Conservation (phyloP, 2,888 invertebrate genomes). For the Rhingia rostrata region DNA sequence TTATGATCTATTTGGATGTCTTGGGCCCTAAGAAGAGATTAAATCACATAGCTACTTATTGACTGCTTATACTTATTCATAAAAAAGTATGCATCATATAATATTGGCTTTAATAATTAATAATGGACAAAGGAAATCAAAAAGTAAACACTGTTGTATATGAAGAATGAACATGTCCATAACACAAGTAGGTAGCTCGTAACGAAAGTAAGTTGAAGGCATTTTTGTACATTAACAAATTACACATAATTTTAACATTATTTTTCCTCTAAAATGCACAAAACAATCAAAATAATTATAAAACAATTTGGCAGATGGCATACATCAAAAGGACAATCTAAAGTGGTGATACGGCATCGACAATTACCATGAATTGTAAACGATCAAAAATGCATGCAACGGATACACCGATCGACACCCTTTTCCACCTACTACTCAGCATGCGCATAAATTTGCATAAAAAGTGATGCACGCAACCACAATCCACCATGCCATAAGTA, state of each 20-base stretch:
- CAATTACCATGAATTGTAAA: conserved; percentile 73
- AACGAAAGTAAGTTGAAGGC: too few species aligned
- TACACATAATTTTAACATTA: neutral
- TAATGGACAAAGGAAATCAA: conserved; percentile 8
- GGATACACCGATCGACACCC: conserved; percentile 58
- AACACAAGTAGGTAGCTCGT: too few species aligned
- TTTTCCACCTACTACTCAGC: conserved; percentile 63
- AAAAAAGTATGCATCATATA: conserved; percentile 15
- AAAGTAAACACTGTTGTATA: too few species aligned
- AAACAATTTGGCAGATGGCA: conserved; percentile 70
- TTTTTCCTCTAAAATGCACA: conserved; percentile 1
- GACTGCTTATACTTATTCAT: neutral
- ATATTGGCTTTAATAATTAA: conserved; percentile 34
- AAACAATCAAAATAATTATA: conserved; percentile 59
- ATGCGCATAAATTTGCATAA: conserved; percentile 73
- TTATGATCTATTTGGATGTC: conserved; percentile 45
- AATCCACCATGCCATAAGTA: conserved; percentile 42
- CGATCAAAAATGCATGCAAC: conserved; percentile 67
- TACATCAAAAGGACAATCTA: conserved; percentile 56
- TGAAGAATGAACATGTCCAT: too few species aligned
- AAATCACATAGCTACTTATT: conserved; percentile 3
- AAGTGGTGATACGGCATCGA: conserved; percentile 69
- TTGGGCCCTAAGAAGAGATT: conserved; percentile 7
- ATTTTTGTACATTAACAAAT: too few species aligned
- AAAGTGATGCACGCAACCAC: conserved; percentile 69